phyloP scores from a whole-genome alignment of 2,797 vertebrate genomes.

The Sebastes wilsoni region DNA sequence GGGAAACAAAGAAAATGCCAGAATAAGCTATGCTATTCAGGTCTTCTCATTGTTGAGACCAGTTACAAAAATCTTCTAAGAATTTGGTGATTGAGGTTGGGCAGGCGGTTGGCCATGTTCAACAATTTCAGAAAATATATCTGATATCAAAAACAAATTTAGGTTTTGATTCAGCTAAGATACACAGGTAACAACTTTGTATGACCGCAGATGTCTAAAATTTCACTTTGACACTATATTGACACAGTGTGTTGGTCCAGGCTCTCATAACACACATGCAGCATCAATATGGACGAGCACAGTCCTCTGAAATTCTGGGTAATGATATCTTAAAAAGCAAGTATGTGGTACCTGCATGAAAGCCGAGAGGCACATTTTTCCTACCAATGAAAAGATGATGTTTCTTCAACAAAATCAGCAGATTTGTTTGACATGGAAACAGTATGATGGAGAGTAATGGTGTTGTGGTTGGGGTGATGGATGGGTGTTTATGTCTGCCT shows the following conservation, averaged over 20 bases:
- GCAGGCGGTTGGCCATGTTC: background rate
- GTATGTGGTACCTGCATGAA: conserved; percentile 22
- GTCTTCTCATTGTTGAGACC: background rate
- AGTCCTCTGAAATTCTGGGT: background rate
- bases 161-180: background rate
- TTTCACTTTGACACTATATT: background rate
- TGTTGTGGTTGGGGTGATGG: conserved; percentile 65
- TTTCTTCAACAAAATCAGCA: conserved; percentile 40
- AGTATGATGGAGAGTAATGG: conserved; percentile 35
- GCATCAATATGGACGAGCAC: background rate
- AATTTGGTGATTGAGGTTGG: background rate
- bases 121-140: background rate
- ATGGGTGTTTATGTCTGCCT: conserved; percentile 69
- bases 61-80: background rate
- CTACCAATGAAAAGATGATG: conserved; percentile 30
- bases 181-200: conserved; percentile 5
- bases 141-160: background rate
- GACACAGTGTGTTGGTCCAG: background rate
- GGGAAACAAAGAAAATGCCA: background rate
- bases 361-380: conserved; percentile 6
- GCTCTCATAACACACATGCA: background rate
- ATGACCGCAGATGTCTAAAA: background rate
- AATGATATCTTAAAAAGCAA: conserved; percentile 6
- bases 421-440: conserved; percentile 62
- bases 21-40: background rate